Conservation (phyloP, 2,113 vertebrate species). For the Entomyzon cyanotis region DNA sequence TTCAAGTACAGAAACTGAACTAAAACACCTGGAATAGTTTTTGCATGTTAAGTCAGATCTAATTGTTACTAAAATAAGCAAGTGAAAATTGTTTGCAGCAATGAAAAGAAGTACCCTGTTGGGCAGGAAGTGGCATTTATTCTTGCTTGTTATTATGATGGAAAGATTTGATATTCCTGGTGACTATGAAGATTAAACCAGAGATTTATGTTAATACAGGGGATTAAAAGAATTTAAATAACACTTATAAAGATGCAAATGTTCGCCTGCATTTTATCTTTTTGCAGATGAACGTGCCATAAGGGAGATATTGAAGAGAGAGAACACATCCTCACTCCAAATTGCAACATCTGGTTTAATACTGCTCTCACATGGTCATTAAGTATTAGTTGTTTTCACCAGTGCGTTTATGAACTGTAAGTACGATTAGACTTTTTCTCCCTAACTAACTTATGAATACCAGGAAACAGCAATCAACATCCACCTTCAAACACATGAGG, state of each 20-base stretch:
- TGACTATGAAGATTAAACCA: constrained; percentile 63
- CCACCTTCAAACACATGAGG: neutral
- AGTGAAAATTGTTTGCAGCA: neutral
- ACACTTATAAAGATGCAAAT: constrained; percentile 68
- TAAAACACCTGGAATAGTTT: neutral
- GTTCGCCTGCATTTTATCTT: constrained; percentile 57
- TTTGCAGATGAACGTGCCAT: constrained; percentile 51
- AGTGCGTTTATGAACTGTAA: neutral
- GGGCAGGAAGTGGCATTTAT: constrained; percentile 34
- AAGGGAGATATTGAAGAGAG: constrained; percentile 30
- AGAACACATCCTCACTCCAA: neutral
- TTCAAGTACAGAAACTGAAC: neutral
- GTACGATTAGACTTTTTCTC: neutral
- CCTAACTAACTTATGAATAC: neutral
- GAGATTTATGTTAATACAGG: constrained; percentile 70
- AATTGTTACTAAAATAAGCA: constrained; percentile 8
- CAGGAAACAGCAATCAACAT: neutral
- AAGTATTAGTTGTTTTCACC: constrained; percentile 20
- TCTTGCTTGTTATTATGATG: constrained; percentile 36
- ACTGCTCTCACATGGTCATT: constrained; percentile 62
- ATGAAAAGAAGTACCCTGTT: constrained; percentile 6
- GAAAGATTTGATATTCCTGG: constrained; percentile 45
- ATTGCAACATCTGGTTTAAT: constrained; percentile 55
- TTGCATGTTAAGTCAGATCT: neutral
- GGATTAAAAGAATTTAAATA: constrained; percentile 71